Base-by-base conservation (phyloP, 2,797 vertebrate genomes). In the Ptychadena robeensis region DNA sequence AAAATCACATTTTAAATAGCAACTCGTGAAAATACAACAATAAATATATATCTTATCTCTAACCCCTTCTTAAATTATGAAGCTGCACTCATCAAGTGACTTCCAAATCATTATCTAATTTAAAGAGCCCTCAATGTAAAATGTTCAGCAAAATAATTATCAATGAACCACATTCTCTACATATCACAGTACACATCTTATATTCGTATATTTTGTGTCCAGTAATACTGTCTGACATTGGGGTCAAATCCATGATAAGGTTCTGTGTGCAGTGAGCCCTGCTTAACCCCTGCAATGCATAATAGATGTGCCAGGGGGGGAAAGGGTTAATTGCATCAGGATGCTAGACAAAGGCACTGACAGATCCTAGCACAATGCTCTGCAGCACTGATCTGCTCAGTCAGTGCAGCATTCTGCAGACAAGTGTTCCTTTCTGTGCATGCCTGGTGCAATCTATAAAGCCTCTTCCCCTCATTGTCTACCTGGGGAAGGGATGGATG, bases 331-430 rank as follows among this genome's bases (percentile, higher is more conserved):
- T 35, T 7, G 9, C 71, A n/a, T 75, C 44, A 38, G 9, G 44
- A 34, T 69, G 71, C 63, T 25, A 75, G 80, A 75, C 72, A 82
- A 76, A 82, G 66, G 73, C 22, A 25, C 48, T 68, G 66, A 32
- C 44, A 69, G 34, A 31, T 38, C 63, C 61, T 32, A 0, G 65
- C 65, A 44, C 81, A 76, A 64, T 76, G 81, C 81, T 76, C 63
- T 82, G 81, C 81, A 82, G 73, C 81, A 70, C 34, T 63, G 40
- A 82, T 38, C 72, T 38, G 80, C 80, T 76, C 69, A 82, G 73
- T 77, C 76, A 57, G 53, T 83, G 81, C 74, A 48, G 68, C 81
- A 83, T 66, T 69, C 34, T 82, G 65, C 81, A 76, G 81, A 27
- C 65, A 48, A 82, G 28, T 66, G 72, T 14, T 22, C 12, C 34